Evolutionary conservation across 2,113 vertebrate genomes (phyloP), one percentile per base, ranked within the genome.

Genomic region (Andinoacara biseriatus): DNA sequence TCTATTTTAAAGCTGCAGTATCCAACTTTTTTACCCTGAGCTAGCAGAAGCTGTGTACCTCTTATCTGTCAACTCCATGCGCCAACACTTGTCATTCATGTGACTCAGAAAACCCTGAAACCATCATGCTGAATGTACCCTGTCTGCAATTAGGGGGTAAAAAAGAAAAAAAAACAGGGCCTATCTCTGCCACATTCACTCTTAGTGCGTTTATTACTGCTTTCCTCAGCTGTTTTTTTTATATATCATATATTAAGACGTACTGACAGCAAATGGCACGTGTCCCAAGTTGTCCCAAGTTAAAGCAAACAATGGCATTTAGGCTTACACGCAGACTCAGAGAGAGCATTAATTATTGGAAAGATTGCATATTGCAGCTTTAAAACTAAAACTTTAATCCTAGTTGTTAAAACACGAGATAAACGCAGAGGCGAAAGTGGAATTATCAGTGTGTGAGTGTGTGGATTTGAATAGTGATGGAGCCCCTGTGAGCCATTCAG

Each of bases 171-270:
- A 46, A 46, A 46, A 14, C 10, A 33, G 15, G 29, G 10, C 58
- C 74, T 80, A 83, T 91, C 17, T 81, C 29, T 24, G 58, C 56
- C 52, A 67, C 80, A 78, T 67, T 65, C 4, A 1, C 11, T 80
- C 18, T n/a, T 9, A 6, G 8, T 24, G 58, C 11, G 9, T 76
- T 80, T 22, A 22, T 69, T 35, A 7, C 29, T 63, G 54, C 77
- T 80, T 61, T 69, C 60, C 5, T 74, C 61, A 75, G 26, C n/a
- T 78, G 58, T 57, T 49, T 62, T 76, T 67, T 91, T 87, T 58
- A 77, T 38, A 60, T 84, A 85, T 74, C 74, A 35, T 35, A 35
- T 5, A 35, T 35, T 35, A 22, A 29, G 26, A 40, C 63, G 49
- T 8, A 10, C 62, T 57, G 8, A 31, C 52, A 69, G 63, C 59